phyloP scores from a whole-genome alignment of 53 echinoderm and acorn worm genomes.

The Temnopleurus reevesii region DNA sequence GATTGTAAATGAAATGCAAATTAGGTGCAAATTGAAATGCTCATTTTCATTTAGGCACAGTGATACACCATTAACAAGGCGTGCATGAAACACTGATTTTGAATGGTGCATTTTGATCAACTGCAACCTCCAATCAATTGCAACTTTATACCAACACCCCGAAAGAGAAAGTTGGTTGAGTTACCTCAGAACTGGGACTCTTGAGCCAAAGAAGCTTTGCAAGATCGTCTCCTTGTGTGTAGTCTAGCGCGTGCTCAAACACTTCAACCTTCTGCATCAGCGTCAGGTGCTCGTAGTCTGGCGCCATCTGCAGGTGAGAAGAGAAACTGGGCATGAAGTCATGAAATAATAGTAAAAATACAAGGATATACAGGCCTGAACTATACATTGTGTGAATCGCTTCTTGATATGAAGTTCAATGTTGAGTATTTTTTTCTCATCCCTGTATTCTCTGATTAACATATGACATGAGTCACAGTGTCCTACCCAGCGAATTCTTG shows the following conservation, averaged over 20 bases:
- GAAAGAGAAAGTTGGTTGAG: neutral
- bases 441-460: conserved; percentile 84
- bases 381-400: neutral
- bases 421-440: conserved; percentile 93
- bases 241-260: conserved; percentile 98
- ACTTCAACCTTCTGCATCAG: conserved; percentile 99
- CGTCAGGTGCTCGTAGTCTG: conserved; percentile 97
- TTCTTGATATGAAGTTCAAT: conserved; percentile 76
- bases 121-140: too few relatives aligned
- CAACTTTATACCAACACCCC: too few relatives aligned
- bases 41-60: too few relatives aligned
- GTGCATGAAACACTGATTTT: too few relatives aligned
- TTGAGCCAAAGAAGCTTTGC: conserved; percentile 96
- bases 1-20: too few relatives aligned
- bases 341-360: neutral
- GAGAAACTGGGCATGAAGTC: neutral
- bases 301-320: conserved; percentile 82
- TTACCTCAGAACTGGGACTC: conserved; percentile 94
- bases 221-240: conserved; percentile 96
- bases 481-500: conserved; percentile 83
- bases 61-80: too few relatives aligned
- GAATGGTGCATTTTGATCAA: too few relatives aligned
- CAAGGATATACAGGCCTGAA: too few relatives aligned
- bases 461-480: conserved; percentile 92
- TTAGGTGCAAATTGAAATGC: too few relatives aligned